Base-by-base conservation (phyloP, 2,113 vertebrate genomes). In the Sorex araneus region DNA sequence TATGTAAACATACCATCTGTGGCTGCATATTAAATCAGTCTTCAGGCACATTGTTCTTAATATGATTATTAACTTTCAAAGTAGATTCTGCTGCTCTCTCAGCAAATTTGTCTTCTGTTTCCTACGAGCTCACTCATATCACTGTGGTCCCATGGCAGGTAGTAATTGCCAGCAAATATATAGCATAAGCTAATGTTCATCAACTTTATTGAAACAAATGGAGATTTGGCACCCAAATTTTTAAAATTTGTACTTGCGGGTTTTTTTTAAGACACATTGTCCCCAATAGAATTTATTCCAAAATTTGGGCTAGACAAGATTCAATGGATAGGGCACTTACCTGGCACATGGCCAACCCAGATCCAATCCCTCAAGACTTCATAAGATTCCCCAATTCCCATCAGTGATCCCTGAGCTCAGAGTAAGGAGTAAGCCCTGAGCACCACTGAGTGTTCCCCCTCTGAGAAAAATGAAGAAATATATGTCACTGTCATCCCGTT, bases 31-130 rank as follows among this genome's bases (percentile, higher is more conserved):
- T 86, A 94, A 95, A 89, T 94, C 71, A 92, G 28, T 36, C 47
- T 76, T 91, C 10, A 36, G 81, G 54, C 54, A 70, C 54, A 90
- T 73, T 93, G 76, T 94, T 95, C 86, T 90, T 89, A 75, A 89
- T 64, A 32, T 82, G 47, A 60, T 50, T 90, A 82, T 73, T 71
- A 95, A 90, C 78, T 73, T 92, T 45, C 60, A 64, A 82, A 60
- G 64, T 40, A 54, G 50, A 76, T 77, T 30, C 60, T 75, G 43
- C 45, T 89, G 80, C 34, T 50, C 70, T 15, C 36, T 77, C 60
- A 77, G 50, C 25, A 25, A 64, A 73, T 74, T 66, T 90, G 30
- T 89, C 73, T 57, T 88, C 21, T 73, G 34, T 77, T 83, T 77
- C 54, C 45, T 77, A 23, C 30, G 30, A 18, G 36, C 54, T 69